Conservation (phyloP, 2,113 vertebrate genomes). For the Mohoua ochrocephala region DNA sequence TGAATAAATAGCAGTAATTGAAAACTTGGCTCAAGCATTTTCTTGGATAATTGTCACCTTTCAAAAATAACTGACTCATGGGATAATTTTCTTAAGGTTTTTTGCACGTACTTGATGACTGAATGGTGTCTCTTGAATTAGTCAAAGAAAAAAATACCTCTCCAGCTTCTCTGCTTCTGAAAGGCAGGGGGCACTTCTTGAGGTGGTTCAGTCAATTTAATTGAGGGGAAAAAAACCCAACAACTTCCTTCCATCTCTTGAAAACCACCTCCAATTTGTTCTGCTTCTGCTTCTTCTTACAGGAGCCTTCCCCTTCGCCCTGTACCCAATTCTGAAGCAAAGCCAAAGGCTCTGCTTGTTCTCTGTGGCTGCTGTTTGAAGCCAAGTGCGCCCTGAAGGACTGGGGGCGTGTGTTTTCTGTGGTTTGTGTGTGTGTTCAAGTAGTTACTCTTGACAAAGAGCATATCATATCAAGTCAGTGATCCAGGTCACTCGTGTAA, state of each 20-base stretch:
- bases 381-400: not conserved
- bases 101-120: not conserved
- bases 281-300: not conserved
- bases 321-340: not conserved
- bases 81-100: not conserved
- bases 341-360: not conserved
- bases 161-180: not conserved
- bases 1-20: constrained; percentile 11
- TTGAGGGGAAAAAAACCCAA: fast-evolving
- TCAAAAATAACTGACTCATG: constrained; percentile 8
- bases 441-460: not conserved
- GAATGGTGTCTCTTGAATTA: not conserved
- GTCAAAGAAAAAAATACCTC: not conserved
- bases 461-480: not conserved
- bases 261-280: not conserved
- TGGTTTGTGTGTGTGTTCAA: not conserved
- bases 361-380: not conserved
- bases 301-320: not conserved
- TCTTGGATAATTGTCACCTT: not conserved
- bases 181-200: not conserved
- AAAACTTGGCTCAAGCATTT: not conserved
- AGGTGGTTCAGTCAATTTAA: not conserved
- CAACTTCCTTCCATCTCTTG: not conserved
- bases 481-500: not conserved
- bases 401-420: fast-evolving